These are phyloP conservation scores for Champsocephalus gunnari DNA, from an alignment of 2,797 vertebrate genomes.

Conservation along the genomic window DNA sequence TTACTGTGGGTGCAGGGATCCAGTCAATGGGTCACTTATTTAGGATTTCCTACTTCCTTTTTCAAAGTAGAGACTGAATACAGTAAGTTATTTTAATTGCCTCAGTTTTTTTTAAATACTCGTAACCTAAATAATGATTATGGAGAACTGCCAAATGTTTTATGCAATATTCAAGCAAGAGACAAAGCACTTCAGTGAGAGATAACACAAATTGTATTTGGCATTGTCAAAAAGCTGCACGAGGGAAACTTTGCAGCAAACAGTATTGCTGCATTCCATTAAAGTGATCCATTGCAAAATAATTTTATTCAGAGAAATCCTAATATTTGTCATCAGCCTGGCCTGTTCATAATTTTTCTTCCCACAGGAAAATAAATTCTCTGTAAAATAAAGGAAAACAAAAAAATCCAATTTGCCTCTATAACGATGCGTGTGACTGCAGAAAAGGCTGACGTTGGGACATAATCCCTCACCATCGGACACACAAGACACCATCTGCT, in stretches of 20 bases:
- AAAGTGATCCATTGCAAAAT: slow-evolving; percentile 5
- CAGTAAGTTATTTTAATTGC: background rate
- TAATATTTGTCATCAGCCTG: slow-evolving; percentile 1
- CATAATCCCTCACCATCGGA: slow-evolving; percentile 82
- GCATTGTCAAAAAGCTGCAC: background rate
- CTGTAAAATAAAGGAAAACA: slow-evolving; percentile 48
- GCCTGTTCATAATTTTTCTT: background rate
- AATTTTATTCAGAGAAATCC: slow-evolving; percentile 10
- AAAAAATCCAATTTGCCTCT: slow-evolving; percentile 60
- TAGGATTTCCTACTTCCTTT: background rate
- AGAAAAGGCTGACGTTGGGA: slow-evolving; percentile 72
- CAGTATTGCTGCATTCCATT: background rate
- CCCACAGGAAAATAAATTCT: slow-evolving; percentile 10
- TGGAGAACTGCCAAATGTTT: too few relatives aligned
- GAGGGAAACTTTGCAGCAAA: slow-evolving; percentile 3
- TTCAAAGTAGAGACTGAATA: background rate
- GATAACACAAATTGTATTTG: background rate
- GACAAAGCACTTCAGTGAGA: too few relatives aligned
- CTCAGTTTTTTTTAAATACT: background rate
- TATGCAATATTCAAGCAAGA: too few relatives aligned
- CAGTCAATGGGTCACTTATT: background rate
- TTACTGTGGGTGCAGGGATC: background rate
- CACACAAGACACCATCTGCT: slow-evolving; percentile 87
- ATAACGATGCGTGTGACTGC: slow-evolving; percentile 52
- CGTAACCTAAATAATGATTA: too few relatives aligned